These are phyloP conservation scores for Drosophila simulans DNA, from an alignment of 1,140 invertebrate species.

Conservation along the genomic window DNA sequence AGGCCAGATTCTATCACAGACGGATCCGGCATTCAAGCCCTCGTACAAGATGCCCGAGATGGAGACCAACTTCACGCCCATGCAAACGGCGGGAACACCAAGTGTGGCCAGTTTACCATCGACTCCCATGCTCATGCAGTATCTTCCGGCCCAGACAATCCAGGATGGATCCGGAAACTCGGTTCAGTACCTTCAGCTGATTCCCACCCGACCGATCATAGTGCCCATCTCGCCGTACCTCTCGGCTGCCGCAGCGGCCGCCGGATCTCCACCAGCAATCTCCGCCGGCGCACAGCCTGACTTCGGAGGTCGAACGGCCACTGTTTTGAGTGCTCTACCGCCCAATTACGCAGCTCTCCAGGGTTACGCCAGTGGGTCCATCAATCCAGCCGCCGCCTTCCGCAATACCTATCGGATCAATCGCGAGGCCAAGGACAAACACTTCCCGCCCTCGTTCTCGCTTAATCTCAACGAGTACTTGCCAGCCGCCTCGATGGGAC, in stretches of 20 bases:
- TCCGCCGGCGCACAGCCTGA: conserved; percentile 29
- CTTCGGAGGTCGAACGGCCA: conserved; percentile 37
- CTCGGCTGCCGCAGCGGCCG: conserved; percentile 13
- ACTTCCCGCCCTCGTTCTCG: conserved; percentile 53
- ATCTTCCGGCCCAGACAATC: conserved; percentile 68
- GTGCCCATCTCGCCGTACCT: conserved; percentile 79
- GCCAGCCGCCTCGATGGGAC: conserved; percentile 31
- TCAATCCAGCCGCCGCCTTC: conserved; percentile 45
- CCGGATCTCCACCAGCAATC: neutral
- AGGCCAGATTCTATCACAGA: neutral
- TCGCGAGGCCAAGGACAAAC: conserved; percentile 76
- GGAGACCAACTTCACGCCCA: conserved; percentile 79
- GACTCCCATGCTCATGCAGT: conserved; percentile 87
- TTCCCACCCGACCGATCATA: conserved; percentile 80
- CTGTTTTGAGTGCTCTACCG: conserved; percentile 47
- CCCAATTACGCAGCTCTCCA: conserved; percentile 58
- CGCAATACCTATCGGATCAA: conserved; percentile 71
- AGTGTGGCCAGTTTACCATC: conserved; percentile 68
- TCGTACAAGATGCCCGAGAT: conserved; percentile 80
- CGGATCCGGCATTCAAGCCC: conserved; percentile 61
- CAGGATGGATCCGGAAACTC: conserved; percentile 61
- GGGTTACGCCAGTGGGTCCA: conserved; percentile 33
- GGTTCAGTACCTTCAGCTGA: conserved; percentile 79
- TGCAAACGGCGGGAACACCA: conserved; percentile 48
- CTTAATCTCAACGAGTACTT: conserved; percentile 77